Base-by-base conservation (phyloP, 2,113 vertebrate species). In the Sebastes fasciatus region DNA sequence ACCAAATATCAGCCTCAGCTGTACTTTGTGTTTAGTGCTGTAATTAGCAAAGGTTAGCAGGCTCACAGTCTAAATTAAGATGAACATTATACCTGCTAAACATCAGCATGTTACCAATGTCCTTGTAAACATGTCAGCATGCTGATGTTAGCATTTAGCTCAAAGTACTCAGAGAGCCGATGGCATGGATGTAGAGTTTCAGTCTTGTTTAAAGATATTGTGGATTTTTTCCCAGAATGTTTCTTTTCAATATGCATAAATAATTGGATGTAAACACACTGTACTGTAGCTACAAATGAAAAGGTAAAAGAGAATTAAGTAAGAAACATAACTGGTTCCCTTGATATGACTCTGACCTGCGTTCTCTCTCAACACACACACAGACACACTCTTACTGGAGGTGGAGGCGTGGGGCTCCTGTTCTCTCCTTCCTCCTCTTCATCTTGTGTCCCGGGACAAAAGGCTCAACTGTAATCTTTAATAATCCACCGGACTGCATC, bases 401-500 rank as follows among this genome's bases (percentile, higher is more conserved):
- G 84, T 93, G 96, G 40, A 99, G 97, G 68, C 95, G 93, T 0
- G 96, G 96, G 43, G 96, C 96, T 95, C 97, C 97, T 60, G 95
- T 92, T 91, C 95, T 93, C 87, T 98, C 96, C 90, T 95, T 97
- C 94, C 97, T 97, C 92, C 96, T 96, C 95, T 98, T 99, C 97
- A 98, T 98, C 61, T 55, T 58, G 93, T 95, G 96, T 93, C 88
- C 83, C 19, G 69, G 85, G 74, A 89, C 88, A 82, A 81, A 80
- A 74, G 76, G 79, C 69, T 86, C 46, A 83, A 63, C 55, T 46
- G 74, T 89, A 92, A 88, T 92, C 91, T 89, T 34, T 65, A 86
- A 75, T 89, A 92, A 91, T 92, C 92, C 88, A 85, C 17, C n/a
- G 5, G 40, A 1, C 51, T 76, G 79, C 61, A 86, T 23, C 21